Conservation (phyloP, 2,113 vertebrate genomes). For the Lamprologus sp. region DNA sequence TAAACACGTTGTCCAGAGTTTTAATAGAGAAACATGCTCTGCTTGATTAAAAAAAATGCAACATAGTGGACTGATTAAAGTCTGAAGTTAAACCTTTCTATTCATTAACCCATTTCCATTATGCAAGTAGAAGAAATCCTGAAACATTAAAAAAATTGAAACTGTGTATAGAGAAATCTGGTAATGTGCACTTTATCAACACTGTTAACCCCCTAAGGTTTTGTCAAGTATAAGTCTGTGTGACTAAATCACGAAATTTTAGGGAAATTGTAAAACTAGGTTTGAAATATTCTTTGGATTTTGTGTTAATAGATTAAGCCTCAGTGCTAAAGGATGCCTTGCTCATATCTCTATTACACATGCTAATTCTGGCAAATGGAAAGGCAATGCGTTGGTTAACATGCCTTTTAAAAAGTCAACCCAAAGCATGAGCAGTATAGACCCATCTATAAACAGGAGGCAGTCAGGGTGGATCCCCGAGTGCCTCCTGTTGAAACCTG, state of each 20-base stretch:
- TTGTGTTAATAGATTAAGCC: neutral
- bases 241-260: neutral
- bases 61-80: neutral
- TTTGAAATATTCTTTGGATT: neutral
- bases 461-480: neutral
- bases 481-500: neutral
- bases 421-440: neutral
- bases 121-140: neutral
- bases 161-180: neutral
- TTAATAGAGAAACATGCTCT: neutral
- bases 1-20: neutral
- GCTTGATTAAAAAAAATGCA: neutral
- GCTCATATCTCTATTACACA: neutral
- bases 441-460: neutral
- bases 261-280: neutral
- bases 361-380: neutral
- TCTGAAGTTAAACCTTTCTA: neutral
- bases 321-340: neutral
- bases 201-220: neutral
- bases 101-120: neutral
- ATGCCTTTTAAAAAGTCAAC: neutral
- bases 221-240: neutral
- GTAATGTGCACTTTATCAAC: neutral
- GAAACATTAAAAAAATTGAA: neutral
- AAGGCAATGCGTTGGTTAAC: neutral